Conservation (phyloP, 2,888 invertebrate genomes). For the Leucophenga maculata region DNA sequence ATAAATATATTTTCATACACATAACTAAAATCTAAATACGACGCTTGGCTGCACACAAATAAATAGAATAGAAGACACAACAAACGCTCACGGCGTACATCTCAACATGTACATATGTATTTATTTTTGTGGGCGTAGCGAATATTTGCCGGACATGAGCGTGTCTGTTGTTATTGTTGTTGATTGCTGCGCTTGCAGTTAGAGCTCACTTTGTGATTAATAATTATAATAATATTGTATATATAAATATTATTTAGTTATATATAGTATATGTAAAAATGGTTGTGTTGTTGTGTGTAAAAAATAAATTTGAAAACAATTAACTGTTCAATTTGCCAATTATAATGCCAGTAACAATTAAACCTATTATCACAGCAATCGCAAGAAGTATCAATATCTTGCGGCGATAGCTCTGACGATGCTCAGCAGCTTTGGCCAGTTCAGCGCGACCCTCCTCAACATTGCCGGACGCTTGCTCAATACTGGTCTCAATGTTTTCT, state of each 20-base stretch:
- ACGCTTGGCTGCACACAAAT: background rate
- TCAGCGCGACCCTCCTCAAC: slow-evolving; percentile 87
- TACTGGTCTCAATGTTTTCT: slow-evolving; percentile 89
- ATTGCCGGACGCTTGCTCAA: slow-evolving; percentile 82
- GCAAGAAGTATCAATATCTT: slow-evolving; percentile 82
- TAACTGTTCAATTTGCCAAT: slow-evolving; percentile 76
- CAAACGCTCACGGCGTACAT: background rate
- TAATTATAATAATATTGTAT: slow-evolving; percentile 39
- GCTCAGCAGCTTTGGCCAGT: slow-evolving; percentile 84
- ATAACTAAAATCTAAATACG: too few species aligned
- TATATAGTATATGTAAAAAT: slow-evolving; percentile 30
- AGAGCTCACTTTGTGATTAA: slow-evolving; percentile 57
- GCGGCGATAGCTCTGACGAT: slow-evolving; percentile 83
- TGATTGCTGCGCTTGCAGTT: slow-evolving; percentile 43
- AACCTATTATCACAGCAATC: slow-evolving; percentile 79
- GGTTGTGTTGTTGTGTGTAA: slow-evolving; percentile 29
- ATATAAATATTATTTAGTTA: slow-evolving; percentile 51
- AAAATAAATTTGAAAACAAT: slow-evolving; percentile 52
- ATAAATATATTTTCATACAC: too few species aligned
- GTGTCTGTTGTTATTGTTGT: slow-evolving; percentile 40
- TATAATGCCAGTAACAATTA: slow-evolving; percentile 80
- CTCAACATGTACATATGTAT: background rate
- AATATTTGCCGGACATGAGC: slow-evolving; percentile 42
- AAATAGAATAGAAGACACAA: background rate
- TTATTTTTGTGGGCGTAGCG: background rate